phyloP scores from a whole-genome alignment of 2,888 invertebrate genomes.

The Rotaria magnacalcarata region DNA sequence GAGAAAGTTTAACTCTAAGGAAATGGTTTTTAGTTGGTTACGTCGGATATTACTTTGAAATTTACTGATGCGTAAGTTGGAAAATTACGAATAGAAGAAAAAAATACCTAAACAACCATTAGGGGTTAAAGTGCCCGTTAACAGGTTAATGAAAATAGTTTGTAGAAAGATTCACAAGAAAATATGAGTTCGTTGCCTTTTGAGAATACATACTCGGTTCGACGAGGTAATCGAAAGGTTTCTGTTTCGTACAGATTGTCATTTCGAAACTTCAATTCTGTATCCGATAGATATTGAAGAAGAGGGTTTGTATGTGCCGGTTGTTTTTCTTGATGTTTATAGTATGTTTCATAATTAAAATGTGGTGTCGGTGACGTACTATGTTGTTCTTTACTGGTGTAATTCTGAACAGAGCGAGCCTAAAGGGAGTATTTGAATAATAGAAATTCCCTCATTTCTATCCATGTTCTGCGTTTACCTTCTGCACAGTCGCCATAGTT shows the following conservation, averaged over 20 bases:
- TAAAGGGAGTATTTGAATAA: neutral
- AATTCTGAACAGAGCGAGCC: neutral
- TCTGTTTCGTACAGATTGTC: conserved; percentile 43
- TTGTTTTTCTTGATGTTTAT: conserved; percentile 43
- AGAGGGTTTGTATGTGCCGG: conserved; percentile 41
- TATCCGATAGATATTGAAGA: conserved; percentile 42
- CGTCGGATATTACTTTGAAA: too few relatives aligned
- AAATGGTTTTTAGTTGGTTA: too few relatives aligned
- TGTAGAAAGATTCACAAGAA: neutral
- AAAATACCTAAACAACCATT: too few relatives aligned
- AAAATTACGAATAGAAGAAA: too few relatives aligned
- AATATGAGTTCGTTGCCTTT: neutral
- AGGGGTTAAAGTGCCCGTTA: too few relatives aligned
- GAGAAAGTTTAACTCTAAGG: too few relatives aligned
- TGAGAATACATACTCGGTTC: conserved; percentile 37
- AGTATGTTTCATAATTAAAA: conserved; percentile 41
- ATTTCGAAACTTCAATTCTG: conserved; percentile 43
- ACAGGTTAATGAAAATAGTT: too few relatives aligned
- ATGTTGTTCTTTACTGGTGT: neutral
- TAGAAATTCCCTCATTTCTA: too few relatives aligned
- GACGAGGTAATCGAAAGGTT: conserved; percentile 35
- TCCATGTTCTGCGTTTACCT: neutral
- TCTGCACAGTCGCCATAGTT: neutral
- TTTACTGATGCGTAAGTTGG: too few relatives aligned
- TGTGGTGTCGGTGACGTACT: neutral